phyloP scores from a whole-genome alignment of 2,113 vertebrate species.

The Takifugu flavidus region DNA sequence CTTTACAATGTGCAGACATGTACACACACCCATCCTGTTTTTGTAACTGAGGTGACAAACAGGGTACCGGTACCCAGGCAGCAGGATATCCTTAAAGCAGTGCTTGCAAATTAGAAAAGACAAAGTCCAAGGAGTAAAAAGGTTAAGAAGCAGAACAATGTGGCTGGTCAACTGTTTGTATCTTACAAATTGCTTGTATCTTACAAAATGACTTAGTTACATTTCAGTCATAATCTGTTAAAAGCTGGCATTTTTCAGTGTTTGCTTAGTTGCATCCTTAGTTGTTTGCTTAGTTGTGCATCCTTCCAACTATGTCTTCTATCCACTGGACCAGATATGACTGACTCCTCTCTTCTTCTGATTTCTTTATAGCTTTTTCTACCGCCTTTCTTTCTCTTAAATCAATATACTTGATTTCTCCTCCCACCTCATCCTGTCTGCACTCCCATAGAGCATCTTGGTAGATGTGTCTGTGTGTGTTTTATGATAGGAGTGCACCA shows the following conservation, averaged over 20 bases:
- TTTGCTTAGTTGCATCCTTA: too few species aligned
- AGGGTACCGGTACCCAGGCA: slow-evolving; percentile 47
- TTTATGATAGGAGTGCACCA: not conserved
- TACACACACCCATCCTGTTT: slow-evolving; percentile 45
- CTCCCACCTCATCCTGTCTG: slow-evolving; percentile 30
- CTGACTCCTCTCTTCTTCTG: slow-evolving; percentile 18
- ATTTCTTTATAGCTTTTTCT: slow-evolving; percentile 15
- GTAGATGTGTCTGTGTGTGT: slow-evolving; percentile 3
- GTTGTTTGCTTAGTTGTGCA: too few species aligned
- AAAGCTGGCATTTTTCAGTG: too few species aligned
- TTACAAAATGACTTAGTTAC: too few species aligned
- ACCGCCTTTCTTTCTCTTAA: slow-evolving; percentile 21
- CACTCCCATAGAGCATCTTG: slow-evolving; percentile 12
- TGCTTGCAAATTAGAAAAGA: slow-evolving; percentile 9
- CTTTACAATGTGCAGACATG: slow-evolving; percentile 11
- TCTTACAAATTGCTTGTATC: too few species aligned
- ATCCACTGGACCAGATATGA: slow-evolving; percentile 2
- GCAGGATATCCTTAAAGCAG: slow-evolving; percentile 51
- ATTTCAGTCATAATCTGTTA: too few species aligned
- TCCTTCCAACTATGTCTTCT: not conserved
- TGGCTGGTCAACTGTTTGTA: too few species aligned
- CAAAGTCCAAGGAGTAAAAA: not conserved
- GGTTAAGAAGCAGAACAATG: not conserved
- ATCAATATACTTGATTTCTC: slow-evolving; percentile 51
- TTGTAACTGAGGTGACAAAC: slow-evolving; percentile 37